Conservation (phyloP, 2,797 vertebrate genomes). For the Gymnoscopelus microlampas region DNA sequence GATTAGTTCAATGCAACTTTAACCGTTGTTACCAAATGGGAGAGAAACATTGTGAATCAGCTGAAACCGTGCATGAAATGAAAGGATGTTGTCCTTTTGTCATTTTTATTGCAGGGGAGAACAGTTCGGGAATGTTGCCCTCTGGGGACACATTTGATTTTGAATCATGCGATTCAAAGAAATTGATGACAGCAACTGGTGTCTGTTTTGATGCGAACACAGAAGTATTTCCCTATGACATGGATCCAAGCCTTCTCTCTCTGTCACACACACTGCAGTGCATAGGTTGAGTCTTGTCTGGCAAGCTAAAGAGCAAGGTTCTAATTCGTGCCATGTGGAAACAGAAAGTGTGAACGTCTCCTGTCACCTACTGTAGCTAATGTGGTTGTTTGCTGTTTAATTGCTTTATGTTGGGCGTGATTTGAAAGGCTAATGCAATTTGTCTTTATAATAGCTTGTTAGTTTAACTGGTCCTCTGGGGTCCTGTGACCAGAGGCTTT, state of each 20-base stretch:
- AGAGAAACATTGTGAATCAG: constrained; percentile 8
- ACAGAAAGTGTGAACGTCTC: constrained; percentile 54
- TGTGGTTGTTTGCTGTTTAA: constrained; percentile 61
- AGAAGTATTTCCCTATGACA: too few species aligned
- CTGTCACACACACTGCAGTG: constrained; percentile 10
- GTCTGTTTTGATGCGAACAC: too few species aligned
- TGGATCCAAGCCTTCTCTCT: constrained; percentile 20
- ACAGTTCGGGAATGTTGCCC: background rate
- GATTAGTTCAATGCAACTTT: constrained; percentile 15
- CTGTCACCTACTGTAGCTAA: constrained; percentile 63
- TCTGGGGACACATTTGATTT: background rate
- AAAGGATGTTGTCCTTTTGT: constrained; percentile 3
- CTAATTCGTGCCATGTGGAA: constrained; percentile 73
- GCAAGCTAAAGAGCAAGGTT: constrained; percentile 32
- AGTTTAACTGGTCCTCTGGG: constrained; percentile 58
- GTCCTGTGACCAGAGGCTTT: constrained; percentile 28
- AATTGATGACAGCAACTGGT: too few species aligned
- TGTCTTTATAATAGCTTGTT: constrained; percentile 65
- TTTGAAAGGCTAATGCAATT: constrained; percentile 67
- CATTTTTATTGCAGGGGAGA: background rate
- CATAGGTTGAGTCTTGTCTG: constrained; percentile 59
- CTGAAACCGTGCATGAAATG: background rate
- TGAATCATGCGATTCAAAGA: background rate
- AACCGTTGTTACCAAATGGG: constrained; percentile 26
- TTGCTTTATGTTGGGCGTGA: constrained; percentile 58